Conservation (phyloP, 2,113 vertebrate genomes). For the Gadus chalcogrammus region DNA sequence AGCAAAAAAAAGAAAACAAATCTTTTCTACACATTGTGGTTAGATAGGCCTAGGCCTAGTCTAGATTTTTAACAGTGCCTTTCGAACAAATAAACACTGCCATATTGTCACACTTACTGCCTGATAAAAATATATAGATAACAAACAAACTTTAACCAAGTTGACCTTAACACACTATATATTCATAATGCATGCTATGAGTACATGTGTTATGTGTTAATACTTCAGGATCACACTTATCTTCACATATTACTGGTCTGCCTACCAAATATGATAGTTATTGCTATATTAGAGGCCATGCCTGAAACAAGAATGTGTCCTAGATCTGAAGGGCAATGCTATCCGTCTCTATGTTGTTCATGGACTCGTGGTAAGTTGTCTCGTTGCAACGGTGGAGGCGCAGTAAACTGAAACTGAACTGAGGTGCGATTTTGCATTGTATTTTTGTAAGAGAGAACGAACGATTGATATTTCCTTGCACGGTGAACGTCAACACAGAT, state of each 20-base stretch:
- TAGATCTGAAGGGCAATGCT: too few relatives aligned
- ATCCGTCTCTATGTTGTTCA: too few relatives aligned
- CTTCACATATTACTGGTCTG: too few relatives aligned
- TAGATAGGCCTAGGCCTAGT: background rate
- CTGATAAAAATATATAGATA: background rate
- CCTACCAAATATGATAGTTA: slow-evolving; percentile 43
- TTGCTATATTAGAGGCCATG: slow-evolving; percentile 42
- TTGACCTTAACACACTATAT: background rate
- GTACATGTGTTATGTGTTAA: too few relatives aligned
- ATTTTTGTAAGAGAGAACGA: background rate
- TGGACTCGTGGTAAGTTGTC: too few relatives aligned
- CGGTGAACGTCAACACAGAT: slow-evolving; percentile 47
- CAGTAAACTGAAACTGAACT: too few relatives aligned
- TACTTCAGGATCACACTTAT: too few relatives aligned
- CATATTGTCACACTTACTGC: background rate
- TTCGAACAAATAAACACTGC: background rate
- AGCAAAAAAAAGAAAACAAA: too few relatives aligned
- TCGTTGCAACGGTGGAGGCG: too few relatives aligned
- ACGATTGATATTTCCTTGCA: background rate
- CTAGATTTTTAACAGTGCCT: background rate
- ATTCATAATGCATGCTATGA: too few relatives aligned
- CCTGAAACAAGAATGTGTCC: too few relatives aligned
- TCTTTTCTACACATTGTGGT: too few relatives aligned
- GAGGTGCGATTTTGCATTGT: background rate
- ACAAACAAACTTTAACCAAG: background rate